These are phyloP conservation scores for Ataeniobius toweri DNA, from an alignment of 2,797 vertebrate species.

Conservation along the genomic window DNA sequence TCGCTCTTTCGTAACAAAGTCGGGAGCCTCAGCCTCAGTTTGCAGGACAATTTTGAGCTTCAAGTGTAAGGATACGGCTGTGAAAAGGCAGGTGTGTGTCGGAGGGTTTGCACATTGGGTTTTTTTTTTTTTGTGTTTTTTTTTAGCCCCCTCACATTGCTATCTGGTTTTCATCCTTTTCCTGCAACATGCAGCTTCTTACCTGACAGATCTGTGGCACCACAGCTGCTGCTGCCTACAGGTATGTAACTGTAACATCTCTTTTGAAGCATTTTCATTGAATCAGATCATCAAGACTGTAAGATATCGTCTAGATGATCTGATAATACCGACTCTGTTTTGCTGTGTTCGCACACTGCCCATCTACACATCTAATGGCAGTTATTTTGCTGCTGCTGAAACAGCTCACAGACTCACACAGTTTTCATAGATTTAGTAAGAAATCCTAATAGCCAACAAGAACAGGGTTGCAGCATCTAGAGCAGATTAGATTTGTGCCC, in stretches of 20 bases:
- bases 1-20: slow-evolving; percentile 26
- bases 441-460: slow-evolving; percentile 26
- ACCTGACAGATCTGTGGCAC: slow-evolving; percentile 66
- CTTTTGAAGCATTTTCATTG: neutral
- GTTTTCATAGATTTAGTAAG: slow-evolving; percentile 12
- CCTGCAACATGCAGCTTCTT: slow-evolving; percentile 54
- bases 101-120: slow-evolving; percentile 19
- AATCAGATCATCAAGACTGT: neutral
- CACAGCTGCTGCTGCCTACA: slow-evolving; percentile 66
- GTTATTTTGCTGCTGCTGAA: slow-evolving; percentile 15
- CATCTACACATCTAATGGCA: slow-evolving; percentile 28
- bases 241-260: slow-evolving; percentile 57
- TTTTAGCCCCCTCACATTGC: slow-evolving; percentile 7
- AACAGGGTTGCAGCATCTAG: slow-evolving; percentile 14
- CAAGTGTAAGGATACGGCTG: neutral
- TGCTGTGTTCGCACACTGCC: slow-evolving; percentile 12
- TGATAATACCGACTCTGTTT: slow-evolving; percentile 25
- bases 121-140: neutral
- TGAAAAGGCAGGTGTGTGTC: slow-evolving; percentile 32
- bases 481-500: slow-evolving; percentile 1
- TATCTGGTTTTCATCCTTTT: slow-evolving; percentile 41
- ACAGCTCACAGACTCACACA: neutral
- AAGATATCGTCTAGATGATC: slow-evolving; percentile 14
- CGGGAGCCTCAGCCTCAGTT: slow-evolving; percentile 20
- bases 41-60: neutral